phyloP scores from a whole-genome alignment of 1,140 invertebrate genomes.

The Aphaenogaster floridana region DNA sequence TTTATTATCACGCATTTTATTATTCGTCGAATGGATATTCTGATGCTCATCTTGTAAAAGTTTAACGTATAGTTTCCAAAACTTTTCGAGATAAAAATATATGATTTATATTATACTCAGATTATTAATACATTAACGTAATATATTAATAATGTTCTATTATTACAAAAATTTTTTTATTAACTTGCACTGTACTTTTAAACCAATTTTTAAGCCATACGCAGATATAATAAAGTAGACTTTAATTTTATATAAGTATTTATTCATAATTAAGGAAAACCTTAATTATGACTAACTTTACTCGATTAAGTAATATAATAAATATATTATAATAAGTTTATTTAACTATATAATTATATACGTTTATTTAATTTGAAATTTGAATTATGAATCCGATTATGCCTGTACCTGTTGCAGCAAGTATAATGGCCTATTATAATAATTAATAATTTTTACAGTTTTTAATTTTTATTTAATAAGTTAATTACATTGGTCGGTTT shows the following conservation, averaged over 20 bases:
- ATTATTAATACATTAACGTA: not conserved
- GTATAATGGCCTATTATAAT: not conserved
- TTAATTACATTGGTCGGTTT: slow-evolving; percentile 1
- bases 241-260: not conserved
- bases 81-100: not conserved
- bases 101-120: not conserved
- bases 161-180: not conserved
- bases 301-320: not conserved
- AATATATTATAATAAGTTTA: not conserved
- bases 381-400: slow-evolving; percentile 1
- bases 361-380: not conserved
- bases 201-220: not conserved
- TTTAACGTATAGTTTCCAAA: not conserved
- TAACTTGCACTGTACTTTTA: not conserved
- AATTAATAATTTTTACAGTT: not conserved
- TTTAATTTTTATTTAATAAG: slow-evolving; percentile 26
- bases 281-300: not conserved
- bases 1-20: not conserved
- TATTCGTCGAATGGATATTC: not conserved
- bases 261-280: not conserved
- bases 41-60: not conserved
- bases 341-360: not conserved
- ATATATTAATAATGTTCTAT: not conserved
- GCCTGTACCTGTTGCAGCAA: not conserved
- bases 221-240: not conserved